Conservation (phyloP, 2,113 vertebrate genomes). For the Rhabdornis inornatus region DNA sequence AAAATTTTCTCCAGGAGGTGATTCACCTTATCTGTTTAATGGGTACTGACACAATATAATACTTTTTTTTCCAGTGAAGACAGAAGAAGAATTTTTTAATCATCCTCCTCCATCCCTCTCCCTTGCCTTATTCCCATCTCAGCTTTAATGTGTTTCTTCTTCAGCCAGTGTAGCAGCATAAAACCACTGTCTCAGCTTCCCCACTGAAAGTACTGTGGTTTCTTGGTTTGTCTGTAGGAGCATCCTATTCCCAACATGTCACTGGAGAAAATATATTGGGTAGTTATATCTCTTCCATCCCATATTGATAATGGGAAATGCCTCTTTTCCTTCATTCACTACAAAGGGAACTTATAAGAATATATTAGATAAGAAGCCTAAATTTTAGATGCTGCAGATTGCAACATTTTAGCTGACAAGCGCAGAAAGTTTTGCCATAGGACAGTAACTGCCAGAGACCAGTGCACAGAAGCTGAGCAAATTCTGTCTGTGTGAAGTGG, state of each 20-base stretch:
- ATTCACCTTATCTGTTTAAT: neutral
- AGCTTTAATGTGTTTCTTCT: neutral
- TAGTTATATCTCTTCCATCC: neutral
- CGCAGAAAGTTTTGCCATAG: neutral
- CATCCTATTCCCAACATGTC: neutral
- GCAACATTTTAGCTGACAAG: neutral
- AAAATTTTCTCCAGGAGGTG: neutral
- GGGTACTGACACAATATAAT: neutral
- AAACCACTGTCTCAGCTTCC: neutral
- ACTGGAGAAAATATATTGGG: neutral
- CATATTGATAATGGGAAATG: neutral
- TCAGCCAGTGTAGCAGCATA: neutral
- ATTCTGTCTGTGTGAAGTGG: neutral
- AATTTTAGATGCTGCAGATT: neutral
- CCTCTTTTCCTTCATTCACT: neutral
- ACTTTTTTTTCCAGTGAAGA: neutral
- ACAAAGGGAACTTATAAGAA: neutral
- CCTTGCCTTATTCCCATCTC: neutral
- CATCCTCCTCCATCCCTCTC: neutral
- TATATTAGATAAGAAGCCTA: neutral
- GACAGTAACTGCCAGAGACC: neutral
- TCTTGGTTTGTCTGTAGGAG: neutral
- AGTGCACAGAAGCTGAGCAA: neutral
- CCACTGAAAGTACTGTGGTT: neutral
- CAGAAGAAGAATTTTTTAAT: neutral